Conservation (phyloP, 2,113 vertebrate species). For the Steatornis caripensis region DNA sequence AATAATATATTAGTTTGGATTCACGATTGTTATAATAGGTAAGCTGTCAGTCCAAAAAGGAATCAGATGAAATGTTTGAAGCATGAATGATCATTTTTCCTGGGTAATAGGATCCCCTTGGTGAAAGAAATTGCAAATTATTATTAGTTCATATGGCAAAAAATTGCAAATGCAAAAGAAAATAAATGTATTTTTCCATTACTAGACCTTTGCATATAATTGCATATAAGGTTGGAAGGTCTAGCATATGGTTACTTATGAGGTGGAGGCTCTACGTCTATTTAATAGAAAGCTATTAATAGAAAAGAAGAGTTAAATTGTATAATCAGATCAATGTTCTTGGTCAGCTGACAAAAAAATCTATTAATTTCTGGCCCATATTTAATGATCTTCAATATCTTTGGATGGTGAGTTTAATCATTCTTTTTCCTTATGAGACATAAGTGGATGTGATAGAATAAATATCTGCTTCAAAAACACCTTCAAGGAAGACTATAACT, state of each 20-base stretch:
- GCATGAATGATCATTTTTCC: slow-evolving; percentile 24
- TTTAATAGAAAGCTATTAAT: slow-evolving; percentile 35
- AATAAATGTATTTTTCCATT: slow-evolving; percentile 47
- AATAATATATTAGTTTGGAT: background rate
- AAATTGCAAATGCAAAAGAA: slow-evolving; percentile 59
- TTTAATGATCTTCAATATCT: slow-evolving; percentile 5
- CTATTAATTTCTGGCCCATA: slow-evolving; percentile 10
- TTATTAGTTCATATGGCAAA: slow-evolving; percentile 41
- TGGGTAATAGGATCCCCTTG: slow-evolving; percentile 21
- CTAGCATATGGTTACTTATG: background rate
- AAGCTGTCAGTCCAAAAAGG: background rate
- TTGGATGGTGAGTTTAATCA: background rate
- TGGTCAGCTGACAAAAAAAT: slow-evolving; percentile 56
- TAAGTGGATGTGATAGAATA: background rate
- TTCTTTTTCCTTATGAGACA: background rate
- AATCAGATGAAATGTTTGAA: background rate
- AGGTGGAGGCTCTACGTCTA: background rate
- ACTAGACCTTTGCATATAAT: slow-evolving; percentile 26
- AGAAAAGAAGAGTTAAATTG: slow-evolving; percentile 50
- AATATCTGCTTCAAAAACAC: slow-evolving; percentile 5
- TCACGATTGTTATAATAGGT: background rate
- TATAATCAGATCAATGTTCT: slow-evolving; percentile 52
- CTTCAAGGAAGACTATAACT: background rate
- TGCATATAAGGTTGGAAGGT: background rate
- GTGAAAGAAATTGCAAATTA: slow-evolving; percentile 65